phyloP scores from a whole-genome alignment of 2,888 invertebrate species.

The Pyrgus malvae region DNA sequence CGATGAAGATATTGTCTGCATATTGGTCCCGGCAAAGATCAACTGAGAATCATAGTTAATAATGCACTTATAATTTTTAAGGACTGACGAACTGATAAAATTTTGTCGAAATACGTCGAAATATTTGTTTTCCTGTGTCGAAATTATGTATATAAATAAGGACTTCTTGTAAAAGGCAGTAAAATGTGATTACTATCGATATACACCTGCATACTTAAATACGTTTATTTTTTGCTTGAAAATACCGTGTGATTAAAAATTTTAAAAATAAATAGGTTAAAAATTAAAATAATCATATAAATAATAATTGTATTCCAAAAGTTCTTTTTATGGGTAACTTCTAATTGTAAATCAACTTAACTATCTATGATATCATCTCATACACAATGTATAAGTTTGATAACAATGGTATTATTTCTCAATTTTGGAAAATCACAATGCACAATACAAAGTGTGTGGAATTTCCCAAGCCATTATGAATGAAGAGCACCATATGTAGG shows the following conservation, averaged over 20 bases:
- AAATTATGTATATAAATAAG: too few species aligned
- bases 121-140: too few species aligned
- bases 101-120: too few species aligned
- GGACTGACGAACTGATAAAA: too few species aligned
- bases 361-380: background rate
- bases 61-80: background rate
- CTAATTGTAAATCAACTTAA: constrained; percentile 1
- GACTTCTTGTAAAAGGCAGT: too few species aligned
- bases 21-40: constrained; percentile 86
- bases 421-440: background rate
- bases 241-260: too few species aligned
- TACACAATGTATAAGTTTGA: background rate
- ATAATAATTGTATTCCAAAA: background rate
- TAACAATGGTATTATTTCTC: too few species aligned
- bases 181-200: background rate
- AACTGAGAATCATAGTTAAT: constrained; percentile 41
- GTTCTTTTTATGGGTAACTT: background rate
- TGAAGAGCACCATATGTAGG: too few species aligned
- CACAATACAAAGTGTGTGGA: too few species aligned
- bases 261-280: too few species aligned
- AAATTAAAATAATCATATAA: background rate
- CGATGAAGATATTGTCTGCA: constrained; percentile 84
- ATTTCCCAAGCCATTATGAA: too few species aligned
- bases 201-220: background rate
- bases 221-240: too few species aligned